Percentiles rank a stretch among this genome's conserved stretches.
Conservation (phyloP, 2,113 vertebrate species). For the Pithys albifrons region DNA sequence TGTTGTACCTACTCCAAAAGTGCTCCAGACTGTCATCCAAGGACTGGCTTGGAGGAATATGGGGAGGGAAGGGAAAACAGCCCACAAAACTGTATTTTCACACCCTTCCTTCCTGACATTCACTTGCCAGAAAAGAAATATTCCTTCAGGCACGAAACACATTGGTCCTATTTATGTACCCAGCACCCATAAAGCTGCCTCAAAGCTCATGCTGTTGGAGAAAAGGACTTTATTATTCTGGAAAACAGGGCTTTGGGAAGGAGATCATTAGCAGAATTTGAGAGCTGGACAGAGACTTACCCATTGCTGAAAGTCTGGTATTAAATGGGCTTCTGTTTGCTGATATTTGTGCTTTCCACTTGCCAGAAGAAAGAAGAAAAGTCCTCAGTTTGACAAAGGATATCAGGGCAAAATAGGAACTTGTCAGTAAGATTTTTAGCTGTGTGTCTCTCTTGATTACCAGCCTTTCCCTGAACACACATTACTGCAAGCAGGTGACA, state of each 20-base stretch:
- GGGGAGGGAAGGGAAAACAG: not conserved
- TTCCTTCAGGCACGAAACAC: not conserved
- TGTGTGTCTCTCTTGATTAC: not conserved
- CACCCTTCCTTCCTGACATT: not conserved
- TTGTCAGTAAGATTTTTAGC: not conserved
- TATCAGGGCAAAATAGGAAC: not conserved
- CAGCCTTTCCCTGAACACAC: not conserved
- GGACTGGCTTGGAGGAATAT: not conserved
- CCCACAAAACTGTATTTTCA: not conserved
- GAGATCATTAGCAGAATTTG: slow-evolving; percentile 5
- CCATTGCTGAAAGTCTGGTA: not conserved
- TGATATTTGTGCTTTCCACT: not conserved
- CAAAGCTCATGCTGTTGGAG: not conserved
- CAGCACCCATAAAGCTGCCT: not conserved
- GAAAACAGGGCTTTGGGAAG: not conserved
- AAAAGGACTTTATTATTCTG: not conserved
- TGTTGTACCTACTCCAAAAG: not conserved
- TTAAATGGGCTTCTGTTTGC: not conserved
- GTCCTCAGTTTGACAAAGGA: not conserved
- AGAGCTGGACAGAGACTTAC: not conserved
- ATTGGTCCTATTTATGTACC: not conserved
- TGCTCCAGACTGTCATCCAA: not conserved
- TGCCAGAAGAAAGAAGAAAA: not conserved
- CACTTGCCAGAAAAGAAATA: not conserved
- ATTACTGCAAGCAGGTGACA: not conserved